These are phyloP conservation scores for Disparrhopalites patrizii DNA, from an alignment of 2,888 invertebrate genomes.

Conservation along the genomic window DNA sequence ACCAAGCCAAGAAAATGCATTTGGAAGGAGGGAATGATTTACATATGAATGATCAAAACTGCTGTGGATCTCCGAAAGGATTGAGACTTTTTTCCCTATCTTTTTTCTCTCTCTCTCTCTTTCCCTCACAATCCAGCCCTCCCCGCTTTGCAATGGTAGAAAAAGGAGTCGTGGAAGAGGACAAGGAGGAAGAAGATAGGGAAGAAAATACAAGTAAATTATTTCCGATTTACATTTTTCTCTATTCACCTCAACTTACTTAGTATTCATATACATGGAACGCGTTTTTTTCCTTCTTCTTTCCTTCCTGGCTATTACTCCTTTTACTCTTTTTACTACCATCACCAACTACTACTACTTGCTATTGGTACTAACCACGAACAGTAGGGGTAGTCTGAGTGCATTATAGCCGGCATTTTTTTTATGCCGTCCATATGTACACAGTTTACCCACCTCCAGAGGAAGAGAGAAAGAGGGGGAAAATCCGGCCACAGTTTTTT, in stretches of 20 bases:
- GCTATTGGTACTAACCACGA: too few species aligned
- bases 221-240: slow-evolving; percentile 35
- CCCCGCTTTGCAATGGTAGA: not conserved
- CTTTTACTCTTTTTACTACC: too few species aligned
- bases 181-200: slow-evolving; percentile 15
- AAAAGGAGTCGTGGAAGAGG: too few species aligned
- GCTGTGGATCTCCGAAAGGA: slow-evolving; percentile 1
- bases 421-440: too few species aligned
- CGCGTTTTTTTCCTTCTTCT: not conserved
- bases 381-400: too few species aligned
- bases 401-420: too few species aligned
- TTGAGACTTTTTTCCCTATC: too few species aligned
- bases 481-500: too few species aligned
- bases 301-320: not conserved
- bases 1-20: not conserved
- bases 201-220: slow-evolving; percentile 34
- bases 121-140: not conserved
- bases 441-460: too few species aligned
- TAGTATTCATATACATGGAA: slow-evolving; percentile 24
- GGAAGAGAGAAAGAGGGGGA: too few species aligned
- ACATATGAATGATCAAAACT: slow-evolving; percentile 32
- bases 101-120: not conserved
- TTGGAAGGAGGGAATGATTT: slow-evolving; percentile 18
- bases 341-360: too few species aligned
- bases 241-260: slow-evolving; percentile 30